These are phyloP conservation scores for Xiphydria camelus DNA, from an alignment of 2,888 invertebrate species.

Conservation along the genomic window DNA sequence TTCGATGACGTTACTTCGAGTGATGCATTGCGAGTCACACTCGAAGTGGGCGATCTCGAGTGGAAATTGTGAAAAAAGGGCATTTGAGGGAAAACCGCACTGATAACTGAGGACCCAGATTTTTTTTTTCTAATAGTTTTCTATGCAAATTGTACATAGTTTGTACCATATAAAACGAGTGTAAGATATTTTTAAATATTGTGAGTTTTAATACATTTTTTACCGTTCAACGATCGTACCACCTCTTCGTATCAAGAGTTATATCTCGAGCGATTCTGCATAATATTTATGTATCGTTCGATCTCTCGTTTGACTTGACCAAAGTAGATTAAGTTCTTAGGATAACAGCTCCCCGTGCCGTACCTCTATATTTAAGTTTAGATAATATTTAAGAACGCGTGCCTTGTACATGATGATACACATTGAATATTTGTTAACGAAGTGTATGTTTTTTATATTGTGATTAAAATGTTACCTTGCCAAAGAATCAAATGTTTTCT, in stretches of 20 bases:
- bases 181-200: no score
- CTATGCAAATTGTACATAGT: constrained; percentile 1
- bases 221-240: background rate
- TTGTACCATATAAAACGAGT: constrained; percentile 1
- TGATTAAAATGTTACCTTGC: constrained; percentile 30
- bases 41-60: background rate
- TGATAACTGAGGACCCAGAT: constrained; percentile 1
- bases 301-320: no score
- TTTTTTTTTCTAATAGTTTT: constrained; percentile 3
- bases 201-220: background rate
- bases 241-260: no score
- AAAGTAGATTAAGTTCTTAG: background rate
- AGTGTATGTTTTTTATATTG: constrained; percentile 6
- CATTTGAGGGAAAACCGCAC: constrained; percentile 7
- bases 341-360: background rate
- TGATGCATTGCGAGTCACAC: background rate
- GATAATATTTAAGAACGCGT: constrained; percentile 32
- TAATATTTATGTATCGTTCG: no score
- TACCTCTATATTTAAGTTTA: no score
- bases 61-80: constrained; percentile 7
- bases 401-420: constrained; percentile 44
- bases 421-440: constrained; percentile 5
- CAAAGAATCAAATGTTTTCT: no score
- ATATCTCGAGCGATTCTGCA: no score
- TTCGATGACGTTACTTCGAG: constrained; percentile 7